Base-by-base conservation (phyloP, 1,140 invertebrate species). In the Cydia splendana region DNA sequence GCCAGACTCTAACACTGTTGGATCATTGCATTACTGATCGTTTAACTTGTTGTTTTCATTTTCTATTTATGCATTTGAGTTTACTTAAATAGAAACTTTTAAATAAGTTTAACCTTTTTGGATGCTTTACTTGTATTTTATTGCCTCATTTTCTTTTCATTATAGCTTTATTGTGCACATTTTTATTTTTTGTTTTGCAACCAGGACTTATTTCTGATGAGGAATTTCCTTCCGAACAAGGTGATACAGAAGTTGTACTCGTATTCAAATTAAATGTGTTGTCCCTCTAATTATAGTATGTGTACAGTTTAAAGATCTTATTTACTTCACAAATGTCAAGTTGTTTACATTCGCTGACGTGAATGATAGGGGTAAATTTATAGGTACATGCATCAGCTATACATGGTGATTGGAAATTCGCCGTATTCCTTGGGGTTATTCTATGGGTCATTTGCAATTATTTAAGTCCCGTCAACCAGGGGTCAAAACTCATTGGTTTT, bases 191-290 rank as follows among this genome's bases (percentile, higher is more conserved):
- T 84, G 76, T 78, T 83, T 84, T 82, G 81, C 77, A 78, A 78
- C 79, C 83, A 87, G 89, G 84, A 85, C 85, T 90, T 78, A 82
- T 82, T 78, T 84, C 84, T 78, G 84, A 87, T 62, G 84, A 88
- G 76, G 81, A 85, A 67, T 79, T 87, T 81, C 67, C 83, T 75
- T 65, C 83, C 28, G 82, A 84, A 75, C 80, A 83, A 87, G 87
- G 85, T 89, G 85, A 84, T 77, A 80, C 78, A 51, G 73, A 65
- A 28, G 38, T 20, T 30, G 71, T 73, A 34, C 5, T 30, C 24
- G 5, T 34, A 34, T n/a, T 69, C 10, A 28, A 12, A 34, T 20
- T 13, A 15, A 34, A 34, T 71, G 67, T 71, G 34, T 71, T 42
- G 38, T 71, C 67, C 34, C 45, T 15, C 45, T 48, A 48, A 48